A percentile compares a stretch with the other conserved stretches of the same genome.
These are phyloP conservation scores for Plagodis pulveraria DNA, from an alignment of 2,888 invertebrate species.

Conservation along the genomic window DNA sequence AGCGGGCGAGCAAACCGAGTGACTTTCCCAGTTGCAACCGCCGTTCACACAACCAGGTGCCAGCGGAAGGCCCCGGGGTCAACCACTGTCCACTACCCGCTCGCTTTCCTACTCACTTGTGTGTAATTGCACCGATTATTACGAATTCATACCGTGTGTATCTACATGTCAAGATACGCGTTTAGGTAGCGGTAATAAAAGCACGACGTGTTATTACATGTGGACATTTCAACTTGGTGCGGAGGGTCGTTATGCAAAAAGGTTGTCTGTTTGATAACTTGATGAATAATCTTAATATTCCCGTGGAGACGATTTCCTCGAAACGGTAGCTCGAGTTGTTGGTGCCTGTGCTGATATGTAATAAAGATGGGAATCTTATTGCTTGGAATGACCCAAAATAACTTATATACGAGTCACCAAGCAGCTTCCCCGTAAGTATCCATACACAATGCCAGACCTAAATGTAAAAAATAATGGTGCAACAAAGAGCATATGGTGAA, in stretches of 20 bases:
- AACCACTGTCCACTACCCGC: conserved; percentile 41
- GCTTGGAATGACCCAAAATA: conserved; percentile 39
- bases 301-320: conserved; percentile 53
- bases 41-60: conserved; percentile 62
- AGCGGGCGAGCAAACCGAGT: conserved; percentile 64
- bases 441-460: too few relatives aligned
- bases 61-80: conserved; percentile 56
- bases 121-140: conserved; percentile 35
- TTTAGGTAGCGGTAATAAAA: conserved; percentile 37
- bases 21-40: conserved; percentile 72
- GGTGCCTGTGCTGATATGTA: conserved; percentile 55
- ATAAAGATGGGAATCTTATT: conserved; percentile 56
- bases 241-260: conserved; percentile 49
- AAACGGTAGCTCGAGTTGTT: conserved; percentile 58
- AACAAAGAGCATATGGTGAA: too few relatives aligned
- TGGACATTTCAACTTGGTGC: conserved; percentile 36
- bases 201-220: conserved; percentile 31
- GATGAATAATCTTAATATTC: conserved; percentile 54
- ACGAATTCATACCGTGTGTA: conserved; percentile 36
- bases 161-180: conserved; percentile 34
- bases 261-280: conserved; percentile 47
- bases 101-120: conserved; percentile 33
- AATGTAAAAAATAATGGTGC: too few relatives aligned
- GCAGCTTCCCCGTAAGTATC: conserved; percentile 24
- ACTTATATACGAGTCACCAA: conserved; percentile 22